A percentile compares a stretch with the other conserved stretches of the same genome.
These are phyloP conservation scores for Aspiorhynchus laticeps DNA, from an alignment of 2,113 vertebrate genomes.

Conservation along the genomic window DNA sequence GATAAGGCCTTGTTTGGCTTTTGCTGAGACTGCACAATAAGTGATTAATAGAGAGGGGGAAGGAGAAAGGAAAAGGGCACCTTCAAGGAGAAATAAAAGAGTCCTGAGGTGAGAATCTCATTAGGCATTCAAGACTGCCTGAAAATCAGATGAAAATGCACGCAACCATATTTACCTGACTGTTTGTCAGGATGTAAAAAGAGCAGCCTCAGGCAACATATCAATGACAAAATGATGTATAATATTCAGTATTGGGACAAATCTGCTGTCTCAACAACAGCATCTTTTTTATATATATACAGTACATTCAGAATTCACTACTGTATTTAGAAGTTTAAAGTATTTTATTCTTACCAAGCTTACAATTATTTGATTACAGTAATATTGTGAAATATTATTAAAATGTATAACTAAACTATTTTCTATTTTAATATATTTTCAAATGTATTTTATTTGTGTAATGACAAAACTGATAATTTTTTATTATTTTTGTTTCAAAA, in stretches of 20 bases:
- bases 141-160: neutral
- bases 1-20: conserved; percentile 45
- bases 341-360: too few species aligned
- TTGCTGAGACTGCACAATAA: conserved; percentile 39
- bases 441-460: too few species aligned
- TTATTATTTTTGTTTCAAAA: too few species aligned
- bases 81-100: conserved; percentile 7
- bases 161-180: neutral
- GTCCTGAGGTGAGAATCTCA: conserved; percentile 1
- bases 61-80: conserved; percentile 23
- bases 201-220: neutral
- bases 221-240: neutral
- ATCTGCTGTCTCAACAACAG: neutral
- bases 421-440: too few species aligned
- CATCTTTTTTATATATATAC: too few species aligned
- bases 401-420: too few species aligned
- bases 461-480: too few species aligned
- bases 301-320: too few species aligned
- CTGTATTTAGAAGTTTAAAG: too few species aligned
- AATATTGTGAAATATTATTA: too few species aligned
- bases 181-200: neutral
- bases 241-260: neutral
- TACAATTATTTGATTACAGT: too few species aligned
- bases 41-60: conserved; percentile 20
- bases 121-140: conserved; percentile 2